A percentile compares a stretch with the other conserved stretches of the same genome.
These are phyloP conservation scores for Blastobasis lacticolella DNA, from an alignment of 2,888 invertebrate genomes.

Conservation along the genomic window DNA sequence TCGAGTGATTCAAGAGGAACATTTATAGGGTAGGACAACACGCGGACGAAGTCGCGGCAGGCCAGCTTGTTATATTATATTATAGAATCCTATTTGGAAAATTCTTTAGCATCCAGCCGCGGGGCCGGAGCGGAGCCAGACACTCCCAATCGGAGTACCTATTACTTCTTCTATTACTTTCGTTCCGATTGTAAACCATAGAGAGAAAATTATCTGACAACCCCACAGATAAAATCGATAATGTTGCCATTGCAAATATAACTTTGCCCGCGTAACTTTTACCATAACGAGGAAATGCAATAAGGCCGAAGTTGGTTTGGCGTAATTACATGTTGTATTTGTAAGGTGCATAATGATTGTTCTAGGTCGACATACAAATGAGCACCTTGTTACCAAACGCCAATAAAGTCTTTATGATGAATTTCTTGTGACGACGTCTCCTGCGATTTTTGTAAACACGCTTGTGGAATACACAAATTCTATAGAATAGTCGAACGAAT, in stretches of 20 bases:
- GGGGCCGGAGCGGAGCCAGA: too few relatives aligned
- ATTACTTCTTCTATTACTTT: not conserved
- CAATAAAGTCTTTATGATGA: slow-evolving; percentile 36
- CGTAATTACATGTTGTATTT: slow-evolving; percentile 18
- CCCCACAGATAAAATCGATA: slow-evolving; percentile 44
- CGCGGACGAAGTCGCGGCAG: too few relatives aligned
- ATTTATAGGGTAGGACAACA: too few relatives aligned
- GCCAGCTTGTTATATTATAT: too few relatives aligned
- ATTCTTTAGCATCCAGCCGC: too few relatives aligned
- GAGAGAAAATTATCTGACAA: slow-evolving; percentile 34
- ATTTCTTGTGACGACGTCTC: slow-evolving; percentile 48
- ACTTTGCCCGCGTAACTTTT: slow-evolving; percentile 40
- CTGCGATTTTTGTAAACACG: slow-evolving; percentile 75
- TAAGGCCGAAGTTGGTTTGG: slow-evolving; percentile 48
- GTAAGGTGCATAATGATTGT: slow-evolving; percentile 22
- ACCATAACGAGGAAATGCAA: slow-evolving; percentile 36
- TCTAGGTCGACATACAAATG: slow-evolving; percentile 37
- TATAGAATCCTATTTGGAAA: too few relatives aligned
- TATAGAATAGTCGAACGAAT: slow-evolving; percentile 51
- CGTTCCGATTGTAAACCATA: slow-evolving; percentile 21
- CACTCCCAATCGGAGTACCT: too few relatives aligned
- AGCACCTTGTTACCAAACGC: slow-evolving; percentile 34
- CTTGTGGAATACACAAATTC: slow-evolving; percentile 71
- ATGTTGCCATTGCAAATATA: slow-evolving; percentile 59
- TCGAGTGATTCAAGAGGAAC: too few relatives aligned